Conservation (phyloP, 2,888 invertebrate genomes). For the Polia nebulosa region DNA sequence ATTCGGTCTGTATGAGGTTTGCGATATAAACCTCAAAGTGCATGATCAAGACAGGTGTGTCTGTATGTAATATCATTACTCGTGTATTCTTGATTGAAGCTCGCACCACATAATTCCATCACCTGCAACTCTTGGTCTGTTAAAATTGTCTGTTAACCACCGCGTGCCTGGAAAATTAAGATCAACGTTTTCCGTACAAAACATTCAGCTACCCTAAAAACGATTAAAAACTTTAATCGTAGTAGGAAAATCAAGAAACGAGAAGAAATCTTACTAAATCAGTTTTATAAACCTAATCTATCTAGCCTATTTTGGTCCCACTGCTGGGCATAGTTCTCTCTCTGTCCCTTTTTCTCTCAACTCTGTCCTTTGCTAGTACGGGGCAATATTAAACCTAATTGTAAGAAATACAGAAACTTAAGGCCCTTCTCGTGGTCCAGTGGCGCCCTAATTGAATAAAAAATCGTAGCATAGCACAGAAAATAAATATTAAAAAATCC, state of each 20-base stretch:
- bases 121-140: too few species aligned
- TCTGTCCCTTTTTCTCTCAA: neutral
- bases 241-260: neutral
- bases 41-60: too few species aligned
- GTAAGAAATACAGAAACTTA: neutral
- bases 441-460: too few species aligned
- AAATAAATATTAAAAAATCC: too few species aligned
- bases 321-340: neutral
- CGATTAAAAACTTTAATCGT: neutral
- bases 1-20: too few species aligned
- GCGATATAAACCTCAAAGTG: too few species aligned
- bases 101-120: too few species aligned
- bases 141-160: neutral
- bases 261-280: neutral
- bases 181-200: neutral
- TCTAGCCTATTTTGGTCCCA: neutral
- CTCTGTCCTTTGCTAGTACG: neutral
- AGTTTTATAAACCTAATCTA: neutral
- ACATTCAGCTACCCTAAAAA: too few species aligned
- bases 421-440: too few species aligned
- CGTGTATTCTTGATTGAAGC: too few species aligned
- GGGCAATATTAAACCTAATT: neutral
- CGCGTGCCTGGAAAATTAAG: neutral
- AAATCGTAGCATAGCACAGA: too few species aligned
- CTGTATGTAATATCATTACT: too few species aligned